Evolutionary conservation across 2,797 vertebrate species (phyloP).

Genomic region (Psittacula derbiana): DNA sequence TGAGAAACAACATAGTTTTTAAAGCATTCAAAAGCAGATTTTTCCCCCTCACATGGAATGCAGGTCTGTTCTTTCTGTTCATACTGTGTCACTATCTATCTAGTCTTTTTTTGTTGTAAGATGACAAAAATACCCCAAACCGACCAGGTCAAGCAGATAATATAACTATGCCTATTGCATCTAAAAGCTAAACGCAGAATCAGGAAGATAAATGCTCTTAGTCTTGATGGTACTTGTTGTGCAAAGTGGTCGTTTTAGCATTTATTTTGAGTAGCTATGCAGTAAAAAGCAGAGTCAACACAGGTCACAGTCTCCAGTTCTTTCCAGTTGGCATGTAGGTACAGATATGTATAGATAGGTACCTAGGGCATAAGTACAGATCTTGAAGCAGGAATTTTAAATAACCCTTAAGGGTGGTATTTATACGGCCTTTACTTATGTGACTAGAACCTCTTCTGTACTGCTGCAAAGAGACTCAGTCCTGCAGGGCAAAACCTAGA

Average conservation of each 20-base stretch:
- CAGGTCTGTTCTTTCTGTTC: not conserved
- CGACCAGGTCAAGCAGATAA: not conserved
- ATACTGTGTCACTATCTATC: not conserved
- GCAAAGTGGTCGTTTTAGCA: not conserved
- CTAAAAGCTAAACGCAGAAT: not conserved
- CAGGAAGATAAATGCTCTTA: not conserved
- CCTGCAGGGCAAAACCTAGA: not conserved
- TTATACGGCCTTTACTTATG: not conserved
- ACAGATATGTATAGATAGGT: not conserved
- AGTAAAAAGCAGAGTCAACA: not conserved
- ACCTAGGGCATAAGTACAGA: not conserved
- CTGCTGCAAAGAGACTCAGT: not conserved
- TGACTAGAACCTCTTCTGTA: not conserved
- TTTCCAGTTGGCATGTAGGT: not conserved
- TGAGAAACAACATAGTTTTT: not conserved
- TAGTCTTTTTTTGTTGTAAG: not conserved
- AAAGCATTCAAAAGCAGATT: not conserved
- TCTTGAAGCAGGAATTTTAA: not conserved
- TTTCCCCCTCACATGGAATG: not conserved
- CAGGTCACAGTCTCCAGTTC: not conserved
- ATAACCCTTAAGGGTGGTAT: not conserved
- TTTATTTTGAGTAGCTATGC: not conserved
- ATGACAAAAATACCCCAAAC: accelerated
- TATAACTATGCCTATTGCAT: not conserved
- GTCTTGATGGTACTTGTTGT: not conserved